Percentiles rank a stretch among this genome's conserved stretches.
These are phyloP conservation scores for Halictus ligatus DNA, from an alignment of 2,888 invertebrate species.

Conservation along the genomic window DNA sequence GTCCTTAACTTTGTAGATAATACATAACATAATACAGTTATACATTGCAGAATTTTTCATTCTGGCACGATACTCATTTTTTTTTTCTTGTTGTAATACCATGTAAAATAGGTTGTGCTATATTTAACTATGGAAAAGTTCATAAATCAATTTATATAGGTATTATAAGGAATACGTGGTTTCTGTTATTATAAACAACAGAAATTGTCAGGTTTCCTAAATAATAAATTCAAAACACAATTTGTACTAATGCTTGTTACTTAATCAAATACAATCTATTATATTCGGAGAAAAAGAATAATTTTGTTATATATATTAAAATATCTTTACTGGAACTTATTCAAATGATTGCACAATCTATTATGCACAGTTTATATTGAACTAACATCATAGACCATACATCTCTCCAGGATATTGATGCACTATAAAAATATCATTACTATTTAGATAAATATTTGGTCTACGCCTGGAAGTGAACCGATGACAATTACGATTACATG, in stretches of 20 bases:
- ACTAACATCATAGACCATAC: slow-evolving; percentile 61
- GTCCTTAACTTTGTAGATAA: slow-evolving; percentile 48
- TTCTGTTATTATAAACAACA: slow-evolving; percentile 28
- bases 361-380: slow-evolving; percentile 66
- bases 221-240: slow-evolving; percentile 13
- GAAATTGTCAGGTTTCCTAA: slow-evolving; percentile 24
- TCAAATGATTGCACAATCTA: slow-evolving; percentile 61
- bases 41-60: slow-evolving; percentile 42
- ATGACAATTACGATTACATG: slow-evolving; percentile 28
- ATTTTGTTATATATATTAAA: slow-evolving; percentile 32
- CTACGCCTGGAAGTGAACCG: slow-evolving; percentile 46
- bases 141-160: slow-evolving; percentile 24
- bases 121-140: slow-evolving; percentile 38
- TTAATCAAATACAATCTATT: slow-evolving; percentile 30
- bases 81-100: slow-evolving; percentile 30
- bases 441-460: slow-evolving; percentile 44
- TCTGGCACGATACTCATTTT: slow-evolving; percentile 39
- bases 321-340: slow-evolving; percentile 54
- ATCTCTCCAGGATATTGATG: slow-evolving; percentile 51
- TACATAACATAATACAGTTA: slow-evolving; percentile 54
- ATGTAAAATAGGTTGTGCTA: slow-evolving; percentile 62
- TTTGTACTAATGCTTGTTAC: slow-evolving; percentile 32
- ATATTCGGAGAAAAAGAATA: slow-evolving; percentile 11
- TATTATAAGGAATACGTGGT: slow-evolving; percentile 15
- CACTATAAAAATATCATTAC: slow-evolving; percentile 63